A percentile compares a stretch with the other conserved stretches of the same genome.
phyloP scores from a whole-genome alignment of 2,113 vertebrate species.

The Heterotis niloticus region DNA sequence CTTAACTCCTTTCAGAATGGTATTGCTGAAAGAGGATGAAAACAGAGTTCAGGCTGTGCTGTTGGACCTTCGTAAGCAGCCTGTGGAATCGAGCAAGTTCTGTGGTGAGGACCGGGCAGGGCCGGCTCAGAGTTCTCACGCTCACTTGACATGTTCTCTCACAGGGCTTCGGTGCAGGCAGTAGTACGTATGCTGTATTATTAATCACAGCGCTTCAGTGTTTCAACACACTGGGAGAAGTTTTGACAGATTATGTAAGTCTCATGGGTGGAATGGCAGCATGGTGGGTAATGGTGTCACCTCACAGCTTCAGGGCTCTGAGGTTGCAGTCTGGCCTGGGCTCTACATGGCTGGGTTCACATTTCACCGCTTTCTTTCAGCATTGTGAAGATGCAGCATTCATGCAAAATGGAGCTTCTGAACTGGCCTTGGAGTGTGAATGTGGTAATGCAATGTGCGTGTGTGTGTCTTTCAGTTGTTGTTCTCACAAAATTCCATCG shows the following conservation, averaged over 20 bases:
- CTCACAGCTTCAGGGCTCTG: no score
- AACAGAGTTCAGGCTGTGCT: background rate
- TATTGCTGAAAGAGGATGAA: background rate
- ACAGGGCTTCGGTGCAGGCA: background rate
- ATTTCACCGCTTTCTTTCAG: no score
- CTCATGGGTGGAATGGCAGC: slow-evolving; percentile 25
- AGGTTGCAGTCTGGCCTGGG: no score
- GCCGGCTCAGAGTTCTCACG: slow-evolving; percentile 40
- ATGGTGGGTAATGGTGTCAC: no score
- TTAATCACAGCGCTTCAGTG: slow-evolving; percentile 50
- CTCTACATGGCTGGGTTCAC: no score
- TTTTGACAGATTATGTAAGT: slow-evolving; percentile 49
- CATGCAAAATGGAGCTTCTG: no score
- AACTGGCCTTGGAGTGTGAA: no score
- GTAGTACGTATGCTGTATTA: slow-evolving; percentile 44
- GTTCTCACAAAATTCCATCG: no score
- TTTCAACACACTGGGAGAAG: slow-evolving; percentile 33
- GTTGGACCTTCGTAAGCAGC: slow-evolving; percentile 18
- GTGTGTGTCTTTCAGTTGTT: no score
- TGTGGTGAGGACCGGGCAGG: slow-evolving; percentile 29
- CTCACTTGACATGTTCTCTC: slow-evolving; percentile 39
- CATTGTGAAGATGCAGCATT: no score
- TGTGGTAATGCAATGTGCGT: no score
- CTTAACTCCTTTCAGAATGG: background rate
- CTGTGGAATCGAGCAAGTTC: slow-evolving; percentile 14